A percentile compares a stretch with the other conserved stretches of the same genome.
phyloP scores from a whole-genome alignment of 2,797 vertebrate species.

The Alcedo atthis region DNA sequence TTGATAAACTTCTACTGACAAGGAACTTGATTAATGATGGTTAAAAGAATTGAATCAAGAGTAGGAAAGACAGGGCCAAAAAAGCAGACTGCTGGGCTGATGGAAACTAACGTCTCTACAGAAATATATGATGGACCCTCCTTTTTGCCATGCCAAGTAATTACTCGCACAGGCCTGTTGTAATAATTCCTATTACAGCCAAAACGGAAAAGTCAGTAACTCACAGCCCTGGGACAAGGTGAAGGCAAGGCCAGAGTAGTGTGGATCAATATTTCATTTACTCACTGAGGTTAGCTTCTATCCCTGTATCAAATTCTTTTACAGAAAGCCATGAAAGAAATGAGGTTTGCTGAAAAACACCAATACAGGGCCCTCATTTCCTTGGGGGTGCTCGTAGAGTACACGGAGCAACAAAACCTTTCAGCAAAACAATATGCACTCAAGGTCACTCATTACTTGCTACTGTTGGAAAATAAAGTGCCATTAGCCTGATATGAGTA shows the following conservation, averaged over 20 bases:
- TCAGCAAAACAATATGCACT: conserved; percentile 81
- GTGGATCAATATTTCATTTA: conserved; percentile 99
- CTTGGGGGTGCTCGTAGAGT: conserved; percentile 86
- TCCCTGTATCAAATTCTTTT: conserved; percentile 96
- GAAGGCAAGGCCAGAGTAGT: conserved; percentile 98
- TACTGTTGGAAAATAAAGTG: conserved; percentile 84
- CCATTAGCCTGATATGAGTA: conserved; percentile 83
- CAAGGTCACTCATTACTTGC: conserved; percentile 87
- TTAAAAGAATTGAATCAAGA: conserved; percentile 95
- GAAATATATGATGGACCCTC: conserved; percentile 92
- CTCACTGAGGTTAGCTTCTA: conserved; percentile 91
- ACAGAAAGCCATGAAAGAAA: conserved; percentile 89
- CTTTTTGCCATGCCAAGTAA: conserved; percentile 94
- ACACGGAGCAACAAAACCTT: conserved; percentile 77
- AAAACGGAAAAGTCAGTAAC: conserved; percentile 99
- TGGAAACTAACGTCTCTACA: conserved; percentile 94
- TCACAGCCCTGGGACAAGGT: conserved; percentile 97
- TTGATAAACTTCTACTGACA: conserved; percentile 92
- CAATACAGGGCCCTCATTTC: conserved; percentile 89
- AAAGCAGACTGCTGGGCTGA: conserved; percentile 82
- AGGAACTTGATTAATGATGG: conserved; percentile 91
- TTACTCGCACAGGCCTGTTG: conserved; percentile 97
- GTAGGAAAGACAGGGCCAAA: conserved; percentile 88
- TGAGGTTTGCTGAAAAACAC: conserved; percentile 90
- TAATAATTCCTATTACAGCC: conserved; percentile 99